Evolutionary conservation across 2,888 invertebrate genomes (phyloP), one percentile per base, ranked within the genome.

Genomic region (Dynastes hyllus): DNA sequence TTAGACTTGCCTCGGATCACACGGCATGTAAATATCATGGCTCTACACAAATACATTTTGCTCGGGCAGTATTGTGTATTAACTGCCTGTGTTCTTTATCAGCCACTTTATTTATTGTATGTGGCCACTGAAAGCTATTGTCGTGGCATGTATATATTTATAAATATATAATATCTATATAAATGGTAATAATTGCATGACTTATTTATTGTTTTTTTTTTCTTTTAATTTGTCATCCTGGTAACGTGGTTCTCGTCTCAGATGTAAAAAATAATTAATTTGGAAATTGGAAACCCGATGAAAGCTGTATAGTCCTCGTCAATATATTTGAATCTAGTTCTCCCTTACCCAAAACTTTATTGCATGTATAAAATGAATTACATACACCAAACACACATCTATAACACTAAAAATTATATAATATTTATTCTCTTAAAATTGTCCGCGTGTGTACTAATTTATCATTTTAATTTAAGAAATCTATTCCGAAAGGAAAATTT

Each of bases 1-100:
- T 87, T 88, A 85, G 83, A 87, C 85, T 85, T 85, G 87, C 85
- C 86, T 87, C 85, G 85, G 84, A 86, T 50, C 86, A 88, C 88
- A 88, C 87, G 87, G 88, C 88, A 88, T 88, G 86, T 86, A 32
- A 16, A 37, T 61, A 85, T 84, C 86, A 86, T 87, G 87, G 86
- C 87, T 87, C 87, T 85, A 88, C 88, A 88, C 88, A 87, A 87
- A 88, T 87, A 88, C 87, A 87, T 87, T 87, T 87, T 85, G 86
- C 88, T 88, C 87, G 86, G 87, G 87, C 88, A 87, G 87, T 86
- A 83, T 71, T 22, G 29, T 71, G 9, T 55, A 53, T 83, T 84
- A 85, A 87, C 86, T 87, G 86, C 86, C 87, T 86, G 83, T 66
- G 66, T 40, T 32, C 66, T 66, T n/a, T 40, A 22, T 69, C 71